Base-by-base conservation (phyloP, 64 coral and sea anemone species). In the Pocillopora verrucosa region DNA sequence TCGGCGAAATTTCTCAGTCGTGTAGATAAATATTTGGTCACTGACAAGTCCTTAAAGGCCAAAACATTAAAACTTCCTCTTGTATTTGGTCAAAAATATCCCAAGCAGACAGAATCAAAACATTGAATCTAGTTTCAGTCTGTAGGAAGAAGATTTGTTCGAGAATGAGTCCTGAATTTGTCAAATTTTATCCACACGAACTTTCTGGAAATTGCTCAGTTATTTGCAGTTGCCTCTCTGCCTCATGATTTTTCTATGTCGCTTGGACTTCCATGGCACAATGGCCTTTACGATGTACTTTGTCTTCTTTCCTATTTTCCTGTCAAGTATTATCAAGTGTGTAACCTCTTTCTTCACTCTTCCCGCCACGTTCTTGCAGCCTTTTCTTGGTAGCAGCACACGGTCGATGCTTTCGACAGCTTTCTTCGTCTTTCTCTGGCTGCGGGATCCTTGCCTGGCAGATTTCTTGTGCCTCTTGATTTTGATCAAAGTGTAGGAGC, bases 271-370 rank as follows among this genome's bases (percentile, higher is more conserved):
- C 63, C 38, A 85, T 1, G 82, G 82, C 15, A 85, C 64, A 26
- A 85, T 85, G 7, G 65, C 64, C 68, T 20, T 58, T 10, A 72
- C 65, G 64, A 72, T 34, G n/a, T 85, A 85, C 82, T 72, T 85
- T 2, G 82, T 72, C 65, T 85, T 85, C 38, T 57, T 85, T 57
- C 22, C 37, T 11, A 1, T 11, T 67, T 2, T 20, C 38, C 30
- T 57, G 3, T 70, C 64, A 20, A 85, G 36, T 11, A 85, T 26
- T n/a, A 85, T 72, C 82, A 85, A 45, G 72, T 85, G 56, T 11
- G 20, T 24, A 7, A 58, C 10, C 2, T 15, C 63, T 56, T 1
- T 56, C 16, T 24, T 72, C 10, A 70, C 36, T 56, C 17, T 22
- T 19, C 56, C 22, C 13, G 0, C 15, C 65, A 85, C 25, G n/a